These are phyloP conservation scores for Moxostoma hubbsi DNA, from an alignment of 2,797 vertebrate species.

Conservation along the genomic window DNA sequence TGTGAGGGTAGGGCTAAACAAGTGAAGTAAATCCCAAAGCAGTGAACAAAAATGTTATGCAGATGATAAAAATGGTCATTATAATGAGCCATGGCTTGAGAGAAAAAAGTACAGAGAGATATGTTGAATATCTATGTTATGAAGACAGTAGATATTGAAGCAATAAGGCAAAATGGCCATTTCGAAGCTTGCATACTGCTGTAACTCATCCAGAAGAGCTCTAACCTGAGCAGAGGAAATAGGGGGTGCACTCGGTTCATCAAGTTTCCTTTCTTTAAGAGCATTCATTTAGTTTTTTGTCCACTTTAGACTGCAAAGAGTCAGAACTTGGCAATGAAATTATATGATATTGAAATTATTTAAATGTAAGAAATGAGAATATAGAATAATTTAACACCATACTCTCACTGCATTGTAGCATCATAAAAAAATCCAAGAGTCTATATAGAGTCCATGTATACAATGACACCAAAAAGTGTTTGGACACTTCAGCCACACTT, in stretches of 20 bases:
- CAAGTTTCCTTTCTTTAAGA: slow-evolving; percentile 8
- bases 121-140: neutral
- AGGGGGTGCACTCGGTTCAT: slow-evolving; percentile 26
- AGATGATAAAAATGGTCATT: slow-evolving; percentile 58
- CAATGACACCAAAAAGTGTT: no score
- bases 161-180: neutral
- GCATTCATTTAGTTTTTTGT: neutral
- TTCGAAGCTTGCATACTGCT: neutral
- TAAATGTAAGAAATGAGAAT: no score
- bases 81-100: slow-evolving; percentile 25
- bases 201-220: slow-evolving; percentile 9
- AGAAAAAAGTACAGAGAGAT: neutral
- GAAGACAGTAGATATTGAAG: neutral
- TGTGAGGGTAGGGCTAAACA: slow-evolving; percentile 45
- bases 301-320: neutral
- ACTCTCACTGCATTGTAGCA: no score
- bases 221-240: neutral
- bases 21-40: slow-evolving; percentile 46
- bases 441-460: no score
- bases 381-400: no score
- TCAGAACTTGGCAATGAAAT: no score
- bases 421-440: no score
- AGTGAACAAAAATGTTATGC: slow-evolving; percentile 56
- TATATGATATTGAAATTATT: no score
- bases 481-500: no score